Evolutionary conservation across 2,797 vertebrate genomes (phyloP), one percentile per base, ranked within the genome.

Genomic region (Xenopus petersii): DNA sequence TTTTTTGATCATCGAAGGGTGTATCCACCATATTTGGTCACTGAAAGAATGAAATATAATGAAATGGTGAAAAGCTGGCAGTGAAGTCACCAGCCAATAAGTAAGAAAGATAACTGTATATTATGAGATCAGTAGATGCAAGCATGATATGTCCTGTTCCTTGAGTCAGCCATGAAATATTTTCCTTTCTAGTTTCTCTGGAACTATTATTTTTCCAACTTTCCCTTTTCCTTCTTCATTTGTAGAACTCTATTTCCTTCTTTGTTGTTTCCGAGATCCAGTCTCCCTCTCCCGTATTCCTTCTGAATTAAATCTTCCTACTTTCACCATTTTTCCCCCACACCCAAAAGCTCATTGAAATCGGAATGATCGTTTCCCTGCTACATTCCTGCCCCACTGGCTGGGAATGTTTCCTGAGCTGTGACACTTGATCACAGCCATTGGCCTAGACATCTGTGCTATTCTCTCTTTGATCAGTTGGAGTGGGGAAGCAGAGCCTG

Each of bases 401-500:
- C 72, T 74, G 64, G 54, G 36, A 36, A 47, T 58, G 33, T 24
- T 47, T 61, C 42, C 42, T 75, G 58, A 64, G 74, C 36, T n/a
- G 24, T 59, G 74, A 64, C 62, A 75, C 67, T 56, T 65, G 62
- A 75, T 75, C 54, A 4, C 51, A 30, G 58, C 15, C 36, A 46
- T 26, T 66, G 64, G 54, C 12, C 15, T 24, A 26, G 60, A 33
- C 49, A 56, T 33, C 54, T 66, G 26, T 66, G 46, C 62, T 49
- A 30, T 6, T 63, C 59, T 59, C 33, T 24, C 67, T 75, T 70
- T 60, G 67, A 75, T 75, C 67, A 64, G 17, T 30, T 36, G 10
- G 51, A 62, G 17, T 17, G 54, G 15, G 26, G 26, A 65, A 64
- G n/a, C 26, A 67, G 56, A 66, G 24, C 67, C 49, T 46, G 56